Evolutionary conservation across 2,888 invertebrate species (phyloP), one percentile per base, ranked within the genome.

Genomic region (Minunthozetes semirufus): DNA sequence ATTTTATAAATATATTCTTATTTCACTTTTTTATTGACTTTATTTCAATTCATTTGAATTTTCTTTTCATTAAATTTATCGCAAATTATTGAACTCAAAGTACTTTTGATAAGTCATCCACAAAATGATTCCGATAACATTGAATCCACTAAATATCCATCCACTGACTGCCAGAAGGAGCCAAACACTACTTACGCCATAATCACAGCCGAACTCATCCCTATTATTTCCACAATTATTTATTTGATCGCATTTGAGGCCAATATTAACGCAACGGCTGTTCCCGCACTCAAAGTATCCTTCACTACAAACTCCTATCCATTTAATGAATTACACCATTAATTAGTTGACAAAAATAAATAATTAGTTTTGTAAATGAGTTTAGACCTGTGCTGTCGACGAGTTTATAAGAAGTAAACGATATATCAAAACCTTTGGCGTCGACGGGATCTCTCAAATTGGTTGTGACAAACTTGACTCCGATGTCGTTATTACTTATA

Each of bases 151-250:
- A 46, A 68, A 68, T 13, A 68, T 38, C 68, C 68, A 68, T 6
- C 68, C 68, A 42, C 42, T 42, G 22, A 68, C 19, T 11, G 68
- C 68, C 6, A 68, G 19, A 15, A 68, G 42, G 0, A 68, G 42
- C 68, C 68, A 68, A 68, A 68, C 13, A 68, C 68, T 68, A 13
- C 68, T 68, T n/a, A 68, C 68, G 2, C 68, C 68, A 22, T 68
- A 68, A 68, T 68, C 68, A 13, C 68, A 68, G 19, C 68, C 68
- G 3, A 19, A 15, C 38, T 68, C 68, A 68, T 68, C 68, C 38
- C 25, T 42, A 46, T 22, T 68, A 22, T 68, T 68, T 1, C 68
- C 68, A 25, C 68, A 68, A 22, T 68, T 68, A 42, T 68, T 46
- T 4, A 68, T 38, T 68, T 42, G 68, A 68, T 68, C 46, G 68